Evolutionary conservation across 1,140 invertebrate species (phyloP).

Genomic region (Drosophila eugracilis): DNA sequence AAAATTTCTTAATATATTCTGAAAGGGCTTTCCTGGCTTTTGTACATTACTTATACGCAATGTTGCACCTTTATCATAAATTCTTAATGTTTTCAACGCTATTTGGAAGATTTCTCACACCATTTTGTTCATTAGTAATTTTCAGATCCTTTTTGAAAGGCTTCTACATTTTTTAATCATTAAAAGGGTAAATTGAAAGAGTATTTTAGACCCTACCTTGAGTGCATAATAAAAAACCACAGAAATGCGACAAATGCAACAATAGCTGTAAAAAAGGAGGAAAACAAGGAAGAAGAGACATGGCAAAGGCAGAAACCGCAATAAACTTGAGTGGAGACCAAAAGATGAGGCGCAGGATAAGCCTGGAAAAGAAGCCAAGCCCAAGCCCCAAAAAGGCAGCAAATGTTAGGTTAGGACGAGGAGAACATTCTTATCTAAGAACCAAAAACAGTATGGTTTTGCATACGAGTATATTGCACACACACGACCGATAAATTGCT

Average conservation of each 20-base stretch:
- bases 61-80: neutral
- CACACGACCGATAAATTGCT: conserved; percentile 20
- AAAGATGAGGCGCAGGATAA: conserved; percentile 16
- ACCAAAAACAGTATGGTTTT: neutral
- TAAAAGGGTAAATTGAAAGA: neutral
- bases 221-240: conserved; percentile 39
- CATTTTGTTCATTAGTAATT: no score
- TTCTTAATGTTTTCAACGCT: no score
- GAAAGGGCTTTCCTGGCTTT: no score
- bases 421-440: conserved; percentile 4
- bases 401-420: conserved; percentile 17
- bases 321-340: conserved; percentile 31
- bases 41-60: conserved; percentile 9
- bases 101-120: no score
- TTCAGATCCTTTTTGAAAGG: no score
- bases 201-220: neutral
- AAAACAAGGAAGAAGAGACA: conserved; percentile 38
- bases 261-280: conserved; percentile 69
- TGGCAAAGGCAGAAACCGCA: conserved; percentile 51
- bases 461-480: conserved; percentile 4
- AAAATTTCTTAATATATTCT: no score
- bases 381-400: neutral
- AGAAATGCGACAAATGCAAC: conserved; percentile 78
- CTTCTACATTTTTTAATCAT: neutral
- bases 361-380: conserved; percentile 4